Evolutionary conservation across 2,797 vertebrate species (phyloP), one percentile per base, ranked within the genome.

Genomic region (Cryptoblepharus egeriae): DNA sequence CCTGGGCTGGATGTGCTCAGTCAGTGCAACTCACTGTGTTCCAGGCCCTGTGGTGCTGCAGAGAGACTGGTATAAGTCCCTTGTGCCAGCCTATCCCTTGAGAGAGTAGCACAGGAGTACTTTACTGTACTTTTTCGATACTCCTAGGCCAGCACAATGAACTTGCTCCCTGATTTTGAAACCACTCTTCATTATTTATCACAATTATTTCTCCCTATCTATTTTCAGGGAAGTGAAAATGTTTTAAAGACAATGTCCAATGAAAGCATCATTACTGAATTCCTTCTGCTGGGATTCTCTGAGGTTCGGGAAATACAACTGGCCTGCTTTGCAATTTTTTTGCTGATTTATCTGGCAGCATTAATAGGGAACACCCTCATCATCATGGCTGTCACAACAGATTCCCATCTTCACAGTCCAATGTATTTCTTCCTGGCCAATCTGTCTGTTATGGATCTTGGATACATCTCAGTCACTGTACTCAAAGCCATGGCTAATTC

Each of bases 381-480:
- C 9, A 4, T 81, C 26, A 37, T 30, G 18, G 42, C 60, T 22
- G 26, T 74, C 10, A 42, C 32, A 8, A 26, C n/a, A 18, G 32
- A 67, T 37, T 67, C 42, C 3, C n/a, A 22, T 32, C 75, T 77
- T 65, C 61, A 65, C n/a, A 65, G 20, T 18, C 42, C 75, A 6
- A 65, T 77, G 75, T 77, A 77, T 10, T 77, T 77, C 30, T 77
- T 77, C 22, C 42, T 77, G 30, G 61, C 28, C 13, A 77, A 77
- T 77, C 32, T 77, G 18, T 77, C 75, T 2, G 4, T 86, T 1
- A 37, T 79, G 24, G 85, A 86, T 49, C 55, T 85, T 26, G 72
- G 75, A 5, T 74, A 78, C 63, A 65, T 77, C 15, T 68, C 85
- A 10, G 61, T 67, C 49, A 74, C 76, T 9, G 45, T 78, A 26